These are phyloP conservation scores for Menura novaehollandiae DNA, from an alignment of 2,113 vertebrate genomes.

Conservation along the genomic window DNA sequence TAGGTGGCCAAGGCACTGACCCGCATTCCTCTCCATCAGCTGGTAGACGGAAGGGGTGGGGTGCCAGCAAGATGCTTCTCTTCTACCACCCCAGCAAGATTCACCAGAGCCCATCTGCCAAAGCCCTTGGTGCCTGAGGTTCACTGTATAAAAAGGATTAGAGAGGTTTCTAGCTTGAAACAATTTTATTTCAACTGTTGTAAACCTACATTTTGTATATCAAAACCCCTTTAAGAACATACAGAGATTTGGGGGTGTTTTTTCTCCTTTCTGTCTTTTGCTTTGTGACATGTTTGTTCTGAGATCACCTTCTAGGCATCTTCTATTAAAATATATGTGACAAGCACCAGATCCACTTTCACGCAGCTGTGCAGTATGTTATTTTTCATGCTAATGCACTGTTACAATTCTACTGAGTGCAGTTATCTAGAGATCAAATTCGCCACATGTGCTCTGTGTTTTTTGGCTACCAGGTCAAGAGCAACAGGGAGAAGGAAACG, in stretches of 20 bases:
- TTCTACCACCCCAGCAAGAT: background rate
- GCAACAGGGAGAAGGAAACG: background rate
- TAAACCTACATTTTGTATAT: background rate
- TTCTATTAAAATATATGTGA: conserved; percentile 57
- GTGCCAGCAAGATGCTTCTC: background rate
- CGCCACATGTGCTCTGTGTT: conserved; percentile 44
- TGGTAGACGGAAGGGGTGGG: background rate
- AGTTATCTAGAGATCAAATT: conserved; percentile 51
- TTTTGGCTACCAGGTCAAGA: conserved; percentile 63
- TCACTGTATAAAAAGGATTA: background rate
- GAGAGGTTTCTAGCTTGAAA: background rate
- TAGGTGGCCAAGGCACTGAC: background rate
- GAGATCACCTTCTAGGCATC: conserved; percentile 62
- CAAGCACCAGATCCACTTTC: conserved; percentile 58
- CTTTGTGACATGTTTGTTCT: conserved; percentile 50
- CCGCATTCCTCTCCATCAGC: background rate
- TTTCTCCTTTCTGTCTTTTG: conserved; percentile 9
- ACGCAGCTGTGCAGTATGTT: conserved; percentile 48
- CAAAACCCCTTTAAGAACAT: conserved; percentile 5
- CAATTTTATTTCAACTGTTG: background rate
- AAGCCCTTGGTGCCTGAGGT: background rate
- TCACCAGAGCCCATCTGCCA: background rate
- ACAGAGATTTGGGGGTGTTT: background rate
- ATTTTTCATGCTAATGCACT: conserved; percentile 53
- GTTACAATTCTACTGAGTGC: conserved; percentile 44